A percentile compares a stretch with the other conserved stretches of the same genome.
phyloP scores from a whole-genome alignment of 2,113 vertebrate genomes.

The Podarcis muralis region DNA sequence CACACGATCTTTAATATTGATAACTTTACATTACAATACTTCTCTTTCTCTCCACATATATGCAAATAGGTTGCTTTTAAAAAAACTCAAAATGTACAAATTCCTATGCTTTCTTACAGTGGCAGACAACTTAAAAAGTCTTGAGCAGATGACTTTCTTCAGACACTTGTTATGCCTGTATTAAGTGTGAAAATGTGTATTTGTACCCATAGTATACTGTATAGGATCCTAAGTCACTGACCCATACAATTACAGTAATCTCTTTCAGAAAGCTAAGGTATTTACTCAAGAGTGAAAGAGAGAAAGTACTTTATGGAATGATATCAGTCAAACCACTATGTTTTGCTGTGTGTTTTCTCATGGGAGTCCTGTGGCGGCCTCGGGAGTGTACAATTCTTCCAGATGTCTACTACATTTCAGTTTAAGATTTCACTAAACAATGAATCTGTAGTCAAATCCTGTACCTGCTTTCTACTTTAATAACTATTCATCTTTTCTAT shows the following conservation, averaged over 20 bases:
- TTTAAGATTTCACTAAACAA: slow-evolving; percentile 3
- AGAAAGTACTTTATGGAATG: too few species aligned
- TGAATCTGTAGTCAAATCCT: background rate
- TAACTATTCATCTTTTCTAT: background rate
- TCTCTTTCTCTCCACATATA: background rate
- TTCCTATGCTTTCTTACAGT: background rate
- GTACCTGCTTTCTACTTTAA: background rate
- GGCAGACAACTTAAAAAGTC: background rate
- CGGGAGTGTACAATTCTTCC: background rate
- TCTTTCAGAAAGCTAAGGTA: background rate
- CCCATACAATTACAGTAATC: background rate
- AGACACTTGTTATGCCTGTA: background rate
- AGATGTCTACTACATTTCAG: slow-evolving; percentile 9
- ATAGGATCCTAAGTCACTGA: background rate
- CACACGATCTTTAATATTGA: background rate
- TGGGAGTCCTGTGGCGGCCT: background rate
- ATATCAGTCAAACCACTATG: too few species aligned
- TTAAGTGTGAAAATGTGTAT: background rate
- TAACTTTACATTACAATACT: background rate
- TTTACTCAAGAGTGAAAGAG: background rate
- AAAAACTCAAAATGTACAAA: background rate
- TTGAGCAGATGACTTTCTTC: background rate
- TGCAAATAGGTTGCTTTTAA: background rate
- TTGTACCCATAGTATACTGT: background rate
- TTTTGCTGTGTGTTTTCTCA: background rate